Evolutionary conservation across 2,113 vertebrate species (phyloP), one percentile per base, ranked within the genome.

Genomic region (Uropsilus gracilis): DNA sequence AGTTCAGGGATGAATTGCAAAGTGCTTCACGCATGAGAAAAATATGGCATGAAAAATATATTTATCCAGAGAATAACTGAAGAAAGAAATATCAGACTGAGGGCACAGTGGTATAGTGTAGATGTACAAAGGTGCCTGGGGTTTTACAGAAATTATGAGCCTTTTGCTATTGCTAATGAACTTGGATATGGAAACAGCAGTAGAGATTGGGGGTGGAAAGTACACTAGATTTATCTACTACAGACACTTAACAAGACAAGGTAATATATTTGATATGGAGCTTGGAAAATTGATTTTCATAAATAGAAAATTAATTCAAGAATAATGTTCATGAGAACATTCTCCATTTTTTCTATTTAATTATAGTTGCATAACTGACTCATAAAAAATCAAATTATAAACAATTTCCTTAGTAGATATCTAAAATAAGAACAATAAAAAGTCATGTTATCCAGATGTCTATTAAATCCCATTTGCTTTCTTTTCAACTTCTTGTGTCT

Each of bases 361-460:
- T 61, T 88, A n/a, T 61, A 86, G 32, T 24, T 63, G 0, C 50
- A 37, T 46, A 95, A 91, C 28, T 73, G 66, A 86, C 10, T 95
- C 8, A 68, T 46, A 86, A 4, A 88, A 39, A 91, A 78, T 86
- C 37, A 86, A 86, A 90, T 89, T 80, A 82, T 48, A 96, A 89
- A 14, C 57, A 86, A 80, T 76, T 89, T 89, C n/a, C 37, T 84
- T 64, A 8, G 30, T 30, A 89, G 77, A 46, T 39, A n/a, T 8
- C 32, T 78, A 75, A 64, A 72, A 64, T 53, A 81, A 78, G 24
- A 66, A 78, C 39, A 71, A 72, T 86, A 22, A 42, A 53, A 78
- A 82, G n/a, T n/a, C 68, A 64, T 20, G 2, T 53, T 55, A 55
- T 75, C 50, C 63, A 50, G 39, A 83, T 39, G 32, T 34, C 55